Conservation (phyloP, 2,797 vertebrate species). For the Cryptoprocta ferox region DNA sequence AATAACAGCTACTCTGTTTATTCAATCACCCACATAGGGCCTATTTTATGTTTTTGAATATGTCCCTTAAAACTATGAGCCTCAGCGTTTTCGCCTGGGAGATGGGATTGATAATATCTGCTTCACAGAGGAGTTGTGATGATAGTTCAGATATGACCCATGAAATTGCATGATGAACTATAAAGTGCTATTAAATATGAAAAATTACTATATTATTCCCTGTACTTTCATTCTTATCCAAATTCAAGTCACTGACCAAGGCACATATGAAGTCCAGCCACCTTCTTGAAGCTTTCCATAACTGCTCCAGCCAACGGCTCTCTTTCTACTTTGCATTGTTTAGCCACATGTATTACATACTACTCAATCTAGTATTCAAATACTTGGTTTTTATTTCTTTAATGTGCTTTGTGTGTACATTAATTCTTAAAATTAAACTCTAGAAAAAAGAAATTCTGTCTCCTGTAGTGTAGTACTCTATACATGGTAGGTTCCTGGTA, state of each 20-base stretch:
- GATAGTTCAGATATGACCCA: background rate
- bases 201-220: background rate
- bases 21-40: background rate
- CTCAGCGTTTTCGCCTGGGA: background rate
- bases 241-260: background rate
- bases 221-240: background rate
- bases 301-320: background rate
- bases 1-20: slow-evolving; percentile 42
- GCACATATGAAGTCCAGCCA: background rate
- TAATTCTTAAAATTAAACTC: slow-evolving; percentile 17
- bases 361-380: background rate
- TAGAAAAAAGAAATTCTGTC: background rate
- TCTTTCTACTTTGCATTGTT: background rate
- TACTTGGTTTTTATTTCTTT: background rate
- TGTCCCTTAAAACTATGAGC: background rate
- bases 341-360: background rate
- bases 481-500: background rate
- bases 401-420: background rate
- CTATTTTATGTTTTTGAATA: slow-evolving; percentile 29
- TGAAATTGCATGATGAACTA: background rate
- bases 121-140: background rate
- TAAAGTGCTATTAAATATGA: background rate
- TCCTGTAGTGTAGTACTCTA: background rate
- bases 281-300: background rate
- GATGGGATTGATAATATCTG: background rate